Conservation (phyloP, 2,888 invertebrate species). For the Troides helena region DNA sequence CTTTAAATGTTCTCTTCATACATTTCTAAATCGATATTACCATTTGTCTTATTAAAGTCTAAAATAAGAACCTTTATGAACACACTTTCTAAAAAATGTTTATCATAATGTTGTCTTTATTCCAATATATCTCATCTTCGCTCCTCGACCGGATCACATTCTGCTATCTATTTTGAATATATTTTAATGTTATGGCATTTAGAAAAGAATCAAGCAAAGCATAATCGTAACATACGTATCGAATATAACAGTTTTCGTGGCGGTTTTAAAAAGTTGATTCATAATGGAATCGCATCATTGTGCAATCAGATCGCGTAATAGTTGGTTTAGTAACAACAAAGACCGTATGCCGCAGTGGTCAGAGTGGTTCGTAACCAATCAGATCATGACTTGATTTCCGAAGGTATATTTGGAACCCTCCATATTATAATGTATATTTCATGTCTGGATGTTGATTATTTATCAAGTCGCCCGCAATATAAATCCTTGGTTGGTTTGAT, state of each 20-base stretch:
- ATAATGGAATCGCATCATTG: neutral
- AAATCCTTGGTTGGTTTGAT: too few relatives aligned
- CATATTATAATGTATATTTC: neutral
- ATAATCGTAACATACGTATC: neutral
- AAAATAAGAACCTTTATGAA: too few relatives aligned
- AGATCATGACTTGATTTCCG: neutral
- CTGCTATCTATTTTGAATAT: neutral
- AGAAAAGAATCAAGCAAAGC: neutral
- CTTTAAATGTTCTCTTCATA: too few relatives aligned
- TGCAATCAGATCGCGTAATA: constrained; percentile 1
- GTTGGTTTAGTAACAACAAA: neutral
- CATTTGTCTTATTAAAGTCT: too few relatives aligned
- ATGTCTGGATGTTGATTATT: too few relatives aligned
- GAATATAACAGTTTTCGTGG: neutral
- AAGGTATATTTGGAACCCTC: neutral
- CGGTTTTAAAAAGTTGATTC: neutral
- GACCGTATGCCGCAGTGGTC: neutral
- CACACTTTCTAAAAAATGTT: too few relatives aligned
- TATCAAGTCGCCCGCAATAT: too few relatives aligned
- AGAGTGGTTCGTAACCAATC: neutral
- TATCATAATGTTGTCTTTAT: neutral
- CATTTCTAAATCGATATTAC: too few relatives aligned
- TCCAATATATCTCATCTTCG: neutral
- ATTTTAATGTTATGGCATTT: neutral
- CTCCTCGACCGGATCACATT: neutral